Conservation (phyloP, 2,888 invertebrate genomes). For the Drymonia ruficornis region DNA sequence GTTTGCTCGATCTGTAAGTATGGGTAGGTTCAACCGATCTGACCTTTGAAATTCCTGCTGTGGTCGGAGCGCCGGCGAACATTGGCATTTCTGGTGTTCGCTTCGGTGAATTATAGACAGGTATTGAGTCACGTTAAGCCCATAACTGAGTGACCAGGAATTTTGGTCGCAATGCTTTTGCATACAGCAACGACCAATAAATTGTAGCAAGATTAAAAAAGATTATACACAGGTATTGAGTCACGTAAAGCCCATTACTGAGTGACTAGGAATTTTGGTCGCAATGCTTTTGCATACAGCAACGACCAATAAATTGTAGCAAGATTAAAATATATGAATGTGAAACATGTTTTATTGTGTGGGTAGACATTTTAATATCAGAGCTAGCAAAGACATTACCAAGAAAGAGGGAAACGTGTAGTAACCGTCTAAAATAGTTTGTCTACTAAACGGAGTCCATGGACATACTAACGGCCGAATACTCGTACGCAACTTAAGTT, state of each 20-base stretch:
- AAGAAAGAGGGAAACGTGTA: too few species aligned
- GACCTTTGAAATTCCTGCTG: slow-evolving; percentile 66
- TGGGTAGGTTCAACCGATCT: slow-evolving; percentile 47
- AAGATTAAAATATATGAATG: not conserved
- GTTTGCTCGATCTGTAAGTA: slow-evolving; percentile 45
- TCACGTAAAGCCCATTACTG: slow-evolving; percentile 25
- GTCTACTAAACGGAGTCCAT: too few species aligned
- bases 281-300: slow-evolving; percentile 17
- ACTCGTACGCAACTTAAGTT: too few species aligned
- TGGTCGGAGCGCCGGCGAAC: slow-evolving; percentile 52
- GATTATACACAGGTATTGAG: slow-evolving; percentile 38
- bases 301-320: not conserved
- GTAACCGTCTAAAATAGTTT: too few species aligned
- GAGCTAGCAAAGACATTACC: too few species aligned
- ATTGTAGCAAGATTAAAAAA: not conserved
- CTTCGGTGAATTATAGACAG: slow-evolving; percentile 39
- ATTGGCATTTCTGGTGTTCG: slow-evolving; percentile 50
- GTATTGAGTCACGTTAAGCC: slow-evolving; percentile 34
- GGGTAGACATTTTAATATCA: not conserved
- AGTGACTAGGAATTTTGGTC: slow-evolving; percentile 27
- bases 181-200: slow-evolving; percentile 12
- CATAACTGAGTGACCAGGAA: slow-evolving; percentile 25
- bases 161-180: slow-evolving; percentile 18
- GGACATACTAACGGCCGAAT: too few species aligned
- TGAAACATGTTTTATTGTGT: not conserved